Conservation (phyloP, 2,888 invertebrate species). For the Operophtera brumata region DNA sequence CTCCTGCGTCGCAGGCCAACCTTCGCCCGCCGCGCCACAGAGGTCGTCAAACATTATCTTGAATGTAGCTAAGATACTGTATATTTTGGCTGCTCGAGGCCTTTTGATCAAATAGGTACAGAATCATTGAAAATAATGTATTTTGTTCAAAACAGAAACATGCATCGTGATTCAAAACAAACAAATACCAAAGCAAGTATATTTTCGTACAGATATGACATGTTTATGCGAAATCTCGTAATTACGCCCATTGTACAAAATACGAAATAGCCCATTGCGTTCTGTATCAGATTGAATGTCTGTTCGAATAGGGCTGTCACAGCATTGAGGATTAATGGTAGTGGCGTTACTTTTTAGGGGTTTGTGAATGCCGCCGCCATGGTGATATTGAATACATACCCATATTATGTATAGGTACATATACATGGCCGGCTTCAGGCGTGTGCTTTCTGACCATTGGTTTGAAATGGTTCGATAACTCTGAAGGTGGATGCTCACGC, state of each 20-base stretch:
- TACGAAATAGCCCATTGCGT: slow-evolving; percentile 39
- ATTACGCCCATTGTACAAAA: slow-evolving; percentile 32
- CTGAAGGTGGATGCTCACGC: too few relatives aligned
- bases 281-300: slow-evolving; percentile 37
- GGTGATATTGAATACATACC: background rate
- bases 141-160: background rate
- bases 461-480: too few relatives aligned
- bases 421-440: too few relatives aligned
- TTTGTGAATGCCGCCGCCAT: background rate
- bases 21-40: too few relatives aligned
- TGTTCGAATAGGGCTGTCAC: slow-evolving; percentile 31
- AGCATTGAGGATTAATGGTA: slow-evolving; percentile 18
- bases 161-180: background rate
- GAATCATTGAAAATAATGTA: too few relatives aligned
- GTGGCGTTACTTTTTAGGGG: background rate
- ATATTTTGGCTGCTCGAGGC: too few relatives aligned
- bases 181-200: background rate
- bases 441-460: too few relatives aligned
- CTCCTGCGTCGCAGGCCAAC: background rate
- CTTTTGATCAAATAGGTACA: too few relatives aligned
- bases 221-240: slow-evolving; percentile 22
- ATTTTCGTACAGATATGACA: slow-evolving; percentile 18
- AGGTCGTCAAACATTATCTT: too few relatives aligned
- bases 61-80: too few relatives aligned
- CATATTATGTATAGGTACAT: too few relatives aligned